These are phyloP conservation scores for Scaptomyza pallida DNA, from an alignment of 1,140 invertebrate species.

Conservation along the genomic window DNA sequence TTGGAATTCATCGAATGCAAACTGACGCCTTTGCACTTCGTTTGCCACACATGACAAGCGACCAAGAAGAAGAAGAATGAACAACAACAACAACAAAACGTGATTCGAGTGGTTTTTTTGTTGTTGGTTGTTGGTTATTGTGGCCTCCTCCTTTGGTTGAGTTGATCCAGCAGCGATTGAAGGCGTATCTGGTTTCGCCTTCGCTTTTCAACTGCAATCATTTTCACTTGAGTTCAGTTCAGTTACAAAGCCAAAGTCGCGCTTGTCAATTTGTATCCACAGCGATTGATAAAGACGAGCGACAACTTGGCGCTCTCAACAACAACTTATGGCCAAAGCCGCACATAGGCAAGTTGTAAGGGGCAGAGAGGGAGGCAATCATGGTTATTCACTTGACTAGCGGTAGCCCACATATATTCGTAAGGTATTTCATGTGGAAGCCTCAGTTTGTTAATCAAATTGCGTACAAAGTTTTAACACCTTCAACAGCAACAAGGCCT, in stretches of 20 bases:
- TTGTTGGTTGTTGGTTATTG: slow-evolving; percentile 9
- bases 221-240: slow-evolving; percentile 62
- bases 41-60: slow-evolving; percentile 39
- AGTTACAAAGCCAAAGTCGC: slow-evolving; percentile 55
- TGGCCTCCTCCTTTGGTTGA: too few relatives aligned
- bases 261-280: slow-evolving; percentile 69
- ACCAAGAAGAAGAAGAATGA: not conserved
- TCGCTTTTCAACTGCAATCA: slow-evolving; percentile 75
- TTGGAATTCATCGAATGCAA: slow-evolving; percentile 74
- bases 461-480: slow-evolving; percentile 39
- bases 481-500: slow-evolving; percentile 19
- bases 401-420: slow-evolving; percentile 32
- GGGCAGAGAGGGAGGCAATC: slow-evolving; percentile 17
- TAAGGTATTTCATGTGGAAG: slow-evolving; percentile 37
- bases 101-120: slow-evolving; percentile 50
- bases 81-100: slow-evolving; percentile 46
- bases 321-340: slow-evolving; percentile 47
- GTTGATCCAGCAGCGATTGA: slow-evolving; percentile 49
- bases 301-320: slow-evolving; percentile 55
- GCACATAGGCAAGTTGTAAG: too few relatives aligned
- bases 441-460: slow-evolving; percentile 35
- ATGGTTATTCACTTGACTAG: slow-evolving; percentile 58
- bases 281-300: slow-evolving; percentile 68
- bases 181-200: slow-evolving; percentile 79
- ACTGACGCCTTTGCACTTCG: slow-evolving; percentile 76